Percentiles rank a stretch among this genome's conserved stretches.
Conservation (phyloP, 2,113 vertebrate genomes). For the Guaruba guarouba region DNA sequence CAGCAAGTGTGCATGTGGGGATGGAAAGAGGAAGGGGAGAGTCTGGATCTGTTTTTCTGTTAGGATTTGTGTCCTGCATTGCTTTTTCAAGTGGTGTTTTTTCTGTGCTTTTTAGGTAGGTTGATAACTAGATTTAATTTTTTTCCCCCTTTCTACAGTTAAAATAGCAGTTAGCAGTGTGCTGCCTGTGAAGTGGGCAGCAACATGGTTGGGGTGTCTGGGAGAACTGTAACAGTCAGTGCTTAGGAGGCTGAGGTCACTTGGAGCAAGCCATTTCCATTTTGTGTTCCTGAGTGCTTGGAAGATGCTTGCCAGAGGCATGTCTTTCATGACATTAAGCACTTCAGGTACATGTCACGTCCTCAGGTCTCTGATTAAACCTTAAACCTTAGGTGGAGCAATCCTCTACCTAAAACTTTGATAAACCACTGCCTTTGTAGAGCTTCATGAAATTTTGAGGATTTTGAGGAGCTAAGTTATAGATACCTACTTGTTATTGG, state of each 20-base stretch:
- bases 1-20: not conserved
- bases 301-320: not conserved
- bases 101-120: not conserved
- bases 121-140: accelerated
- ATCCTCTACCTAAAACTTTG: not conserved
- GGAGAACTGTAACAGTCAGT: not conserved
- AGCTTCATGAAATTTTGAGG: not conserved
- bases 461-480: not conserved
- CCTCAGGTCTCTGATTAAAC: not conserved
- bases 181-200: not conserved
- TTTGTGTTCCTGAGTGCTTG: not conserved
- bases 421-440: not conserved
- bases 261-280: not conserved
- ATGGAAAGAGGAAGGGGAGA: not conserved
- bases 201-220: not conserved
- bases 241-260: not conserved
- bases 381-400: not conserved
- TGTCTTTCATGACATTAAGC: not conserved
- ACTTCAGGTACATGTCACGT: not conserved
- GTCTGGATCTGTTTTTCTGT: not conserved
- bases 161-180: not conserved
- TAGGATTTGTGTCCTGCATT: not conserved
- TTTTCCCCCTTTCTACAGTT: not conserved
- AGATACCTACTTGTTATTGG: not conserved
- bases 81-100: not conserved